These are phyloP conservation scores for Akabosia matsudoensis DNA, from an alignment of 1,140 invertebrate species.

Conservation along the genomic window DNA sequence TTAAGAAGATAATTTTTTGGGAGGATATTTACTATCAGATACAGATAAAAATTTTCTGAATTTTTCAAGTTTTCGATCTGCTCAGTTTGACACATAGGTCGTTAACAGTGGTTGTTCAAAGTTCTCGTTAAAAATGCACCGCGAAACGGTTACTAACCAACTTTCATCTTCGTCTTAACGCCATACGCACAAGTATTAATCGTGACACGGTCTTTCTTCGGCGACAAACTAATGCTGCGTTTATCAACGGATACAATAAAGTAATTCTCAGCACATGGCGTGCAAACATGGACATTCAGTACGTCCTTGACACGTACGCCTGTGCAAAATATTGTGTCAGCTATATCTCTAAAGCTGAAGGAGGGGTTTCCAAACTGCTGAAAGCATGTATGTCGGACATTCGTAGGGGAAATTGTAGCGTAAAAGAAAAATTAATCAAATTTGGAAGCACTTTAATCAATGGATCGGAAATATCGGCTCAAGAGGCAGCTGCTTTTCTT, in stretches of 20 bases:
- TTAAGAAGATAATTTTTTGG: too few species aligned
- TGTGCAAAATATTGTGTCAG: slow-evolving; percentile 45
- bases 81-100: too few species aligned
- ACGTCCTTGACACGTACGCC: slow-evolving; percentile 47
- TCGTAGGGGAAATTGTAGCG: neutral
- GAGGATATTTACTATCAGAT: too few species aligned
- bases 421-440: slow-evolving; percentile 45
- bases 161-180: too few species aligned
- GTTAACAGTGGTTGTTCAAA: too few species aligned
- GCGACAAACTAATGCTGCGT: slow-evolving; percentile 38
- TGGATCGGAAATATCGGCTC: slow-evolving; percentile 46
- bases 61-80: too few species aligned
- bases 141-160: too few species aligned
- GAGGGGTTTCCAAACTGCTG: slow-evolving; percentile 39
- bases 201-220: slow-evolving; percentile 31
- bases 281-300: slow-evolving; percentile 50
- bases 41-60: too few species aligned
- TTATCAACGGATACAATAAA: slow-evolving; percentile 48
- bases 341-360: slow-evolving; percentile 40
- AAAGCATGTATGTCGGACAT: slow-evolving; percentile 21
- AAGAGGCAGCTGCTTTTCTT: slow-evolving; percentile 48
- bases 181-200: slow-evolving; percentile 2
- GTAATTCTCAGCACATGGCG: slow-evolving; percentile 44
- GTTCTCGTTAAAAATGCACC: too few species aligned
- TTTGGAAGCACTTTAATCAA: slow-evolving; percentile 48